Evolutionary conservation across 1,140 invertebrate genomes (phyloP).

Genomic region (Caenorhabditis tropicalis): DNA sequence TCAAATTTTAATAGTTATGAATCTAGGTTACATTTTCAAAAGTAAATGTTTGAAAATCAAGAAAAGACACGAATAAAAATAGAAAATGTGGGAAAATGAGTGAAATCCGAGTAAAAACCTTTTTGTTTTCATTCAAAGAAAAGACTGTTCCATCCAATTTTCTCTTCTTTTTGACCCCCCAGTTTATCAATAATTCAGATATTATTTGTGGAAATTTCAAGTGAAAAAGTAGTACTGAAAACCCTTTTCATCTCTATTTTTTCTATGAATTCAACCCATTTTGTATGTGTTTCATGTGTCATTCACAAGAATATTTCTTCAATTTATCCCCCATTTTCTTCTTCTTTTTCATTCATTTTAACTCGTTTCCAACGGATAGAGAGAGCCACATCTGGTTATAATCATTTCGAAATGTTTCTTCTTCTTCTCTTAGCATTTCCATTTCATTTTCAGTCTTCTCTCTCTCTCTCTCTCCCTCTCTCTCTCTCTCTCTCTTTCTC

Average conservation of each 20-base stretch:
- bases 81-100: background rate
- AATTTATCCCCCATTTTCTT: background rate
- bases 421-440: background rate
- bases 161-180: background rate
- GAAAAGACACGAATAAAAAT: background rate
- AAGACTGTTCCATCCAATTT: background rate
- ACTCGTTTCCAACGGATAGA: too few relatives aligned
- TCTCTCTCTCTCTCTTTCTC: background rate
- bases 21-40: too few relatives aligned
- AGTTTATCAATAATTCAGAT: background rate
- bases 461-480: background rate
- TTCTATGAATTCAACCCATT: background rate
- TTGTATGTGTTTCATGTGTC: background rate
- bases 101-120: background rate
- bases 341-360: background rate
- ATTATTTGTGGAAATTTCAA: background rate
- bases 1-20: too few relatives aligned
- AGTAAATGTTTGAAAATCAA: too few relatives aligned
- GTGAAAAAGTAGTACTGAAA: background rate
- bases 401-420: background rate
- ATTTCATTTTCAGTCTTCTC: background rate
- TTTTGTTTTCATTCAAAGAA: background rate
- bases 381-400: slow-evolving; percentile 11
- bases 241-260: background rate
- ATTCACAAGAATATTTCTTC: background rate